Base-by-base conservation (phyloP, 2,888 invertebrate species). In the Tachina lurida region DNA sequence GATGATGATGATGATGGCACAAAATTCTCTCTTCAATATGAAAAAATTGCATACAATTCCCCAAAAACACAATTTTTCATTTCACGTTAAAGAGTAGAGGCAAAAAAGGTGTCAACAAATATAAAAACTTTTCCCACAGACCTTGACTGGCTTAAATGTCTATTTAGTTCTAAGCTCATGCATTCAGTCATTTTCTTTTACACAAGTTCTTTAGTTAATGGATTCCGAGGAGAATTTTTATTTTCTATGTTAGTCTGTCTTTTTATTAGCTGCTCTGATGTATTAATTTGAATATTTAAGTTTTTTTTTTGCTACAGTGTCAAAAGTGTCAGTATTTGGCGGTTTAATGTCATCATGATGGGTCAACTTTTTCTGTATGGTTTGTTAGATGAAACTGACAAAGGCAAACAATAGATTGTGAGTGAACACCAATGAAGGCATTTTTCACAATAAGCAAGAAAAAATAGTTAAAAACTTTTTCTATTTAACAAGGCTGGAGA, bases 271-370 rank as follows among this genome's bases (percentile, higher is more conserved):
- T 71, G 63, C 5, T 68, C 31, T 47, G 13, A 15, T 73, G 45
- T 17, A 67, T 71, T 76, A 31, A 47, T 62, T 54, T 49, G 63
- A 63, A 54, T 75, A 65, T 65, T 70, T 68, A 47, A 54, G 31
- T 71, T 70, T 31, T 60, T 76, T 73, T 67, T 71, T 73, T 3
- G 31, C 41, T 56, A 49, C n/a, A 39, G 13, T 10, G 10, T 56
- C 71, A 83, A 78, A 71, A 71, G 62, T 68, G 79, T 49, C 76
- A 76, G 31, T 73, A 67, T 73, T 79, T 79, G 76, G 75, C 65
- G 70, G 82, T 71, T 82, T 78, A 65, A 71, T 73, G 71, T 67
- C 76, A 86, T 80, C 67, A 83, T 54, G 75, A 79, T 54, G 67
- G 77, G 71, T 83, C 83, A 86, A 76, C 22, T 83, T 82, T 80